A percentile compares a stretch with the other conserved stretches of the same genome.
phyloP scores from a whole-genome alignment of 2,797 vertebrate genomes.

The Meda fulgida region DNA sequence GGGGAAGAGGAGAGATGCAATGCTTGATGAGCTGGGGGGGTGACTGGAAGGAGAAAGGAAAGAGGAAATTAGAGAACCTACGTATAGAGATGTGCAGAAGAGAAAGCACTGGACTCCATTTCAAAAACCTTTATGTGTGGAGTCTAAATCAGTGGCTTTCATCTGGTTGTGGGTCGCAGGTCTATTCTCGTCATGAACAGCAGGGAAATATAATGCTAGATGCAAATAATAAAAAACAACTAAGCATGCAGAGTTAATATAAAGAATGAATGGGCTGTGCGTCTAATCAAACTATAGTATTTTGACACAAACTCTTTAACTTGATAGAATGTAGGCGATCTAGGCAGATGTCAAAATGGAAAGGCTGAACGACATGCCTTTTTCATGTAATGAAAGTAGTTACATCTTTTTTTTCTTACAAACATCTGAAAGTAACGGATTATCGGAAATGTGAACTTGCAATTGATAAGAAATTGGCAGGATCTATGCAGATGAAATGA shows the following conservation, averaged over 20 bases:
- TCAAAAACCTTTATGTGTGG: background rate
- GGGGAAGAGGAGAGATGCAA: conserved; percentile 15
- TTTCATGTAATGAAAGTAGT: background rate
- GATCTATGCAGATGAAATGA: background rate
- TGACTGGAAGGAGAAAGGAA: conserved; percentile 21
- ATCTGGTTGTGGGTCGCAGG: background rate
- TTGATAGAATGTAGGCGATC: background rate
- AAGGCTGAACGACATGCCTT: background rate
- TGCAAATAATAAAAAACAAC: background rate
- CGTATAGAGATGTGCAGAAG: conserved; percentile 2
- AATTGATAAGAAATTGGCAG: background rate
- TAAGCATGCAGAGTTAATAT: background rate
- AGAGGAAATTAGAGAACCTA: conserved; percentile 32
- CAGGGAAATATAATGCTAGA: background rate
- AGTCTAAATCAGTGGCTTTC: background rate
- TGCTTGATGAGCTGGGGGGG: conserved; percentile 23
- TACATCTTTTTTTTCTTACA: background rate
- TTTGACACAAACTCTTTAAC: background rate
- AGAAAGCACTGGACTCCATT: background rate
- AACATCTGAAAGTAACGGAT: background rate
- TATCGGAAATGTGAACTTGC: background rate
- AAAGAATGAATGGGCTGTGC: background rate
- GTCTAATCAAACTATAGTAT: background rate
- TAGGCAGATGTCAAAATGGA: conserved; percentile 7
- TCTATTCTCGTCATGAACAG: background rate